These are phyloP conservation scores for Gryllus longicercus DNA, from an alignment of 2,888 invertebrate genomes.

Conservation along the genomic window DNA sequence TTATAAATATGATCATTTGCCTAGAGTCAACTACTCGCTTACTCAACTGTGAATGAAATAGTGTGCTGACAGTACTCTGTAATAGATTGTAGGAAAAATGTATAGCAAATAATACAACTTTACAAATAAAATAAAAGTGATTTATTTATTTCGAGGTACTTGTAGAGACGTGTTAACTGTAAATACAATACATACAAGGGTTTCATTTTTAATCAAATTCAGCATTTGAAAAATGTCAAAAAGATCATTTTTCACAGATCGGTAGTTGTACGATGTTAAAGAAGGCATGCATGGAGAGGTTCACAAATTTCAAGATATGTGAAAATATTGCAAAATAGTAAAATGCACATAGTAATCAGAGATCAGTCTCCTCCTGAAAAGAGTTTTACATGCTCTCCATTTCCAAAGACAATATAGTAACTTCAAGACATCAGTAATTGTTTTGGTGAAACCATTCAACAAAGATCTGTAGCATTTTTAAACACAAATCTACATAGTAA, in stretches of 20 bases:
- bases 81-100: too few relatives aligned
- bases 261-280: constrained; percentile 25
- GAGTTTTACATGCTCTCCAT: neutral
- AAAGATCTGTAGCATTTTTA: neutral
- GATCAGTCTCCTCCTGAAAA: constrained; percentile 1
- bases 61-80: too few relatives aligned
- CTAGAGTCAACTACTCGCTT: too few relatives aligned
- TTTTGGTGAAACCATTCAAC: neutral
- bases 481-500: neutral
- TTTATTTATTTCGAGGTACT: constrained; percentile 27
- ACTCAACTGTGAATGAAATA: too few relatives aligned
- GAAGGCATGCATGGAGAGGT: constrained; percentile 26
- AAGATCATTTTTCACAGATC: neutral
- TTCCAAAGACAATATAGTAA: neutral
- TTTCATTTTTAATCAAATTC: too few relatives aligned
- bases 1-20: too few relatives aligned
- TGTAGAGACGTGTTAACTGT: constrained; percentile 23
- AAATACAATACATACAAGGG: constrained; percentile 27
- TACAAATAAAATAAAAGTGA: constrained; percentile 19
- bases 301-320: constrained; percentile 22
- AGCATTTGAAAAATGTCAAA: too few relatives aligned
- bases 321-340: constrained; percentile 27
- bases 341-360: constrained; percentile 5
- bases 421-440: neutral
- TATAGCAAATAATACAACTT: neutral